Evolutionary conservation across 2,113 vertebrate genomes (phyloP).

Genomic region (Archilochus colubris): DNA sequence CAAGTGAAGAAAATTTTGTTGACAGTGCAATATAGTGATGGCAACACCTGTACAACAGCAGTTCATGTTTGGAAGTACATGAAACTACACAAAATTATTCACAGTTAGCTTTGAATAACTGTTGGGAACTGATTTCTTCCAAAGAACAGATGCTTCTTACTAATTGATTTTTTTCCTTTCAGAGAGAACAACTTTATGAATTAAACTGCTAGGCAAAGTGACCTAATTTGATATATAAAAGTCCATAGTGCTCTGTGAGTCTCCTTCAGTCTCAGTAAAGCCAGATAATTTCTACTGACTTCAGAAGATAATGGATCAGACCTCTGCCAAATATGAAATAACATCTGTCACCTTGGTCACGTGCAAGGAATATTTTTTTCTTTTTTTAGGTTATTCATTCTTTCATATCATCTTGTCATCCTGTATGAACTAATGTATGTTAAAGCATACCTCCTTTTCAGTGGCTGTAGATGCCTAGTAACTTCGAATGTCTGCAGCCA

Average conservation of each 20-base stretch:
- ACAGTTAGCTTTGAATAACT: not conserved
- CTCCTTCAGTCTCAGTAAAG: not conserved
- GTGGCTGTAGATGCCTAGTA: not conserved
- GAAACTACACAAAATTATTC: not conserved
- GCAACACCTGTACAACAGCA: not conserved
- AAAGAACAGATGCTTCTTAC: not conserved
- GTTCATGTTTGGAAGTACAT: not conserved
- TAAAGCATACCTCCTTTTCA: not conserved
- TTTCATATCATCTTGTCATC: not conserved
- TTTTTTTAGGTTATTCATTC: not conserved
- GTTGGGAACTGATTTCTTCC: not conserved
- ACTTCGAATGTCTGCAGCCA: not conserved
- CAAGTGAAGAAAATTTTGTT: not conserved
- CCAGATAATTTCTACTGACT: not conserved
- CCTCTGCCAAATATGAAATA: not conserved
- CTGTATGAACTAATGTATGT: not conserved
- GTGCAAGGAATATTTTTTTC: not conserved
- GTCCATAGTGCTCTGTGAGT: not conserved
- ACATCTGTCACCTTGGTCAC: not conserved
- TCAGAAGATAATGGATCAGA: not conserved
- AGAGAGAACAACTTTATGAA: not conserved
- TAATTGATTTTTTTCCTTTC: not conserved
- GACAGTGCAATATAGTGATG: not conserved
- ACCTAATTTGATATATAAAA: not conserved
- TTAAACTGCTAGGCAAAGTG: not conserved